These are phyloP conservation scores for Dendrolimus kikuchii DNA, from an alignment of 1,140 invertebrate species.

Conservation along the genomic window DNA sequence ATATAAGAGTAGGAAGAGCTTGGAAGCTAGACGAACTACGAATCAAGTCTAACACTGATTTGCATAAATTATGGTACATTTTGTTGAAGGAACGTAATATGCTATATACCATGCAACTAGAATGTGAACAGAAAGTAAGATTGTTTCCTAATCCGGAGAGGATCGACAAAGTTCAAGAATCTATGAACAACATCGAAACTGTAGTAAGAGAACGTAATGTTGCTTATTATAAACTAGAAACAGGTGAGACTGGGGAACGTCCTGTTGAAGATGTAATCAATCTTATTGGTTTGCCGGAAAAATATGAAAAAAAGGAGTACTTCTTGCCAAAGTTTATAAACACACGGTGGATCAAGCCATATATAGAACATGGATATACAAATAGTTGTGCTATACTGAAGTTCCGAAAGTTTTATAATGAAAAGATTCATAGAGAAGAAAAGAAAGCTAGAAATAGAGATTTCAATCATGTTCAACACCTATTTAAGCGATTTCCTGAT, in stretches of 20 bases:
- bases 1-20: slow-evolving; percentile 87
- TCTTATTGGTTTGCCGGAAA: slow-evolving; percentile 74
- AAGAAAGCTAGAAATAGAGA: slow-evolving; percentile 74
- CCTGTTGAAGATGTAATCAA: slow-evolving; percentile 75
- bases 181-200: slow-evolving; percentile 95
- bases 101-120: slow-evolving; percentile 96
- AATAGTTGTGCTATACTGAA: slow-evolving; percentile 74
- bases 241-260: slow-evolving; percentile 86
- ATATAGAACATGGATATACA: slow-evolving; percentile 72
- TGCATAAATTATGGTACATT: slow-evolving; percentile 98
- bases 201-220: slow-evolving; percentile 94
- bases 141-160: slow-evolving; percentile 96
- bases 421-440: slow-evolving; percentile 75
- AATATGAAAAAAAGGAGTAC: slow-evolving; percentile 54
- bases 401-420: slow-evolving; percentile 77
- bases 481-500: slow-evolving; percentile 84
- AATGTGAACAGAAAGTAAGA: slow-evolving; percentile 78
- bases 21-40: slow-evolving; percentile 95
- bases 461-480: slow-evolving; percentile 76
- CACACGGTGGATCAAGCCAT: slow-evolving; percentile 75
- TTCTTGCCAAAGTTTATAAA: slow-evolving; percentile 67
- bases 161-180: slow-evolving; percentile 95
- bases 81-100: slow-evolving; percentile 97
- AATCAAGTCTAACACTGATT: slow-evolving; percentile 95
- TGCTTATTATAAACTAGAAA: slow-evolving; percentile 93